phyloP scores from a whole-genome alignment of 2,797 vertebrate species.

The Furcifer pardalis region DNA sequence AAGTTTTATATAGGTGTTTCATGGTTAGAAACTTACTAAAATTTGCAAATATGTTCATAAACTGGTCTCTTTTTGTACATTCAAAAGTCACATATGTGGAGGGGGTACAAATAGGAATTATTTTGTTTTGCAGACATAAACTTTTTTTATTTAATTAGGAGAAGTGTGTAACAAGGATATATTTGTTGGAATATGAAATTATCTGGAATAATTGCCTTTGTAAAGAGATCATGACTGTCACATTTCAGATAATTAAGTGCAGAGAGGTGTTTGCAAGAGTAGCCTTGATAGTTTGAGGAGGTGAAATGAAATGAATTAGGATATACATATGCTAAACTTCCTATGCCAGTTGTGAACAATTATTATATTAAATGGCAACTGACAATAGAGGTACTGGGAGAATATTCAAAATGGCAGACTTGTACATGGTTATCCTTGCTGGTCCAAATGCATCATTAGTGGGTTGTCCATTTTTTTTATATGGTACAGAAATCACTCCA shows the following conservation, averaged over 20 bases:
- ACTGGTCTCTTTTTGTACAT: background rate
- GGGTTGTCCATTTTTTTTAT: background rate
- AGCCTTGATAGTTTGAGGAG: background rate
- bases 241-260: background rate
- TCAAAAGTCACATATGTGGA: no score
- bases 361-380: background rate
- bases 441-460: background rate
- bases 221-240: background rate
- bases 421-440: background rate
- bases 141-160: no score
- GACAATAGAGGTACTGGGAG: background rate
- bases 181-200: background rate
- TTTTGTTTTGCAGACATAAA: no score
- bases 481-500: background rate
- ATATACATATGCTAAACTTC: background rate
- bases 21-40: background rate
- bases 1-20: background rate
- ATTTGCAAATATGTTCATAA: background rate
- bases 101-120: no score
- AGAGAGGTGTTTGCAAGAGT: background rate
- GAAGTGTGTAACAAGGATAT: background rate
- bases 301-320: background rate
- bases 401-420: background rate
- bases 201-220: background rate
- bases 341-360: background rate